Evolutionary conservation across 2,113 vertebrate genomes (phyloP), one percentile per base, ranked within the genome.

Genomic region (Telmatochromis sp.): DNA sequence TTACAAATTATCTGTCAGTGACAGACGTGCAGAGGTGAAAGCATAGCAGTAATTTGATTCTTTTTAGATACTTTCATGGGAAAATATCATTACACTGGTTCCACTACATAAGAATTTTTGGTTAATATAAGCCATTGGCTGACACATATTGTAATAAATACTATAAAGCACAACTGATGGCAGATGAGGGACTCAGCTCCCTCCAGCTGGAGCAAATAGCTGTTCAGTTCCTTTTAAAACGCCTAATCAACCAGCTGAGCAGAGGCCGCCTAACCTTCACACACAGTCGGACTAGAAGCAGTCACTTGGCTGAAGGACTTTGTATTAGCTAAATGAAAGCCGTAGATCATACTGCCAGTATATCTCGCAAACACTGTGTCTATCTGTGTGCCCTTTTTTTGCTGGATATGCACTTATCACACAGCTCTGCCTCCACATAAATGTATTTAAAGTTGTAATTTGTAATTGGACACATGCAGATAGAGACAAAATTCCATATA

Each of bases 281-380:
- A 73, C 70, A 68, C 85, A 82, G 83, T 87, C 75, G 80, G 81
- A 89, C 35, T 85, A 84, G 45, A 87, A 87, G 87, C 65, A 92
- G 90, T 93, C 89, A 92, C 89, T 88, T 91, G 89, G 88, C 90
- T 93, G 89, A 87, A 85, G 55, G 87, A 88, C 84, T 89, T 80
- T 91, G 87, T 86, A 84, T 89, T 89, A 84, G 82, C 86, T 84
- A 81, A 91, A 91, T 91, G 88, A 83, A 87, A 91, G 54, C 55
- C 37, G 83, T 93, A 37, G 65, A 90, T 93, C 90, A 92, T 82
- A 21, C 84, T 92, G 85, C 92, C 88, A 90, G 28, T 28, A 23
- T 33, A 70, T 45, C 13, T 70, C 13, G 82, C 78, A 79, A 79
- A 88, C 81, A 86, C 86, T 26, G 80, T 83, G 47, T 21, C 19